Percentiles rank a stretch among this genome's conserved stretches.
Evolutionary conservation across 2,113 vertebrate genomes (phyloP).

Genomic region (Aleadryas rufinucha): DNA sequence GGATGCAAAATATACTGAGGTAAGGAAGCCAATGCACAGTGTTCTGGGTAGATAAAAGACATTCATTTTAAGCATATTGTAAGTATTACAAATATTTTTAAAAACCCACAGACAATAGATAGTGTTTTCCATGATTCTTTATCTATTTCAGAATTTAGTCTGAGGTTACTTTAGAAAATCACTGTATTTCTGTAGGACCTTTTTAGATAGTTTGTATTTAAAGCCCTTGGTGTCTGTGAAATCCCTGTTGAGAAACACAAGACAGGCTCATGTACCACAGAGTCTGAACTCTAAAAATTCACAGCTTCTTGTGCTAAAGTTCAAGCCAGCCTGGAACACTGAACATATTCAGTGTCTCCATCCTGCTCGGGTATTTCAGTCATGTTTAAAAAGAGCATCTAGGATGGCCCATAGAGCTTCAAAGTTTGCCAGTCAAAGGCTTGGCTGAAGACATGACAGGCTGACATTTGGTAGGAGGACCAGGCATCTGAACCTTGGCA

Average conservation of each 20-base stretch:
- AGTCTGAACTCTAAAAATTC: not conserved
- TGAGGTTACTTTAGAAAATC: not conserved
- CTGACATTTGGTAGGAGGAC: not conserved
- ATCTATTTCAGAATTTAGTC: not conserved
- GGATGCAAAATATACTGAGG: constrained; percentile 85
- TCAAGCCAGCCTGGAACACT: not conserved
- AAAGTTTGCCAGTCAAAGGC: not conserved
- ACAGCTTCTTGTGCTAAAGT: not conserved
- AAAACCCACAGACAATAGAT: not conserved
- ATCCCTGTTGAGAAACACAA: not conserved
- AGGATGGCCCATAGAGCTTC: not conserved
- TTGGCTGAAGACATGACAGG: not conserved
- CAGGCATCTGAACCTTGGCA: not conserved
- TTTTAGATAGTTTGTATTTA: not conserved
- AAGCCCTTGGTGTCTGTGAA: not conserved
- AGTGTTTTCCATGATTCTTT: not conserved
- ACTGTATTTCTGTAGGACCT: not conserved
- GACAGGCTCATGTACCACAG: not conserved
- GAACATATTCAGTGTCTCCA: not conserved
- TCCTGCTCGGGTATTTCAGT: not conserved
- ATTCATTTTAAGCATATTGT: not conserved
- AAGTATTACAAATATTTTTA: accelerated
- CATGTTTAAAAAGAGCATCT: not conserved
- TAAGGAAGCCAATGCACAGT: constrained; percentile 82
- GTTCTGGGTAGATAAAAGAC: constrained; percentile 61